phyloP scores from a whole-genome alignment of 2,888 invertebrate genomes.

The Latrodectus elegans region DNA sequence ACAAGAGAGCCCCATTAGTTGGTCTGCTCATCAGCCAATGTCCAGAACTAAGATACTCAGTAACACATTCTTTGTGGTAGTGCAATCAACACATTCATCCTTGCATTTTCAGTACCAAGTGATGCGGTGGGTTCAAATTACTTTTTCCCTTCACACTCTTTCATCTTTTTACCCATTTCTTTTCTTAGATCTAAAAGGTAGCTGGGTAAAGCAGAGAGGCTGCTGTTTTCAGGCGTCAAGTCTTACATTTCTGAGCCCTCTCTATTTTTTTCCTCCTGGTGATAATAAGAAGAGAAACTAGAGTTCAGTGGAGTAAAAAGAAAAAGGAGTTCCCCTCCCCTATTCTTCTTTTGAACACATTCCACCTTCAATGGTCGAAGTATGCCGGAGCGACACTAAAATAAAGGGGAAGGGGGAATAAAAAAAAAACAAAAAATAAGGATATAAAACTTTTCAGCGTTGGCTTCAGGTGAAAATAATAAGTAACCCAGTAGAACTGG shows the following conservation, averaged over 20 bases:
- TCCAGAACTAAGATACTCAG: conserved; percentile 20
- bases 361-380: conserved; percentile 6
- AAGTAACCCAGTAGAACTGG: too few relatives aligned
- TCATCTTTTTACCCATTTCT: conserved; percentile 5
- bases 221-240: conserved; percentile 28
- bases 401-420: conserved; percentile 4
- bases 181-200: conserved; percentile 17
- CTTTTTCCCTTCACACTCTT: conserved; percentile 21
- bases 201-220: conserved; percentile 6
- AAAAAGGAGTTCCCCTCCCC: conserved; percentile 4
- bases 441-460: conserved; percentile 20
- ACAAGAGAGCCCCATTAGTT: conserved; percentile 13
- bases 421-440: conserved; percentile 10
- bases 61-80: conserved; percentile 21
- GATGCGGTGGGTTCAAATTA: conserved; percentile 21
- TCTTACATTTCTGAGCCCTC: conserved; percentile 11
- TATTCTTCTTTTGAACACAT: not conserved
- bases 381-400: conserved; percentile 16
- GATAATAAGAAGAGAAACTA: conserved; percentile 27
- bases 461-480: too few relatives aligned
- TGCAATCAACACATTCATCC: conserved; percentile 18
- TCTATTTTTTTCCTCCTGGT: conserved; percentile 16
- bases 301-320: conserved; percentile 45
- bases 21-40: conserved; percentile 38
- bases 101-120: conserved; percentile 28